Evolutionary conservation across 2,888 invertebrate genomes (phyloP).

Genomic region (Hirtodrosophila alboralis): DNA sequence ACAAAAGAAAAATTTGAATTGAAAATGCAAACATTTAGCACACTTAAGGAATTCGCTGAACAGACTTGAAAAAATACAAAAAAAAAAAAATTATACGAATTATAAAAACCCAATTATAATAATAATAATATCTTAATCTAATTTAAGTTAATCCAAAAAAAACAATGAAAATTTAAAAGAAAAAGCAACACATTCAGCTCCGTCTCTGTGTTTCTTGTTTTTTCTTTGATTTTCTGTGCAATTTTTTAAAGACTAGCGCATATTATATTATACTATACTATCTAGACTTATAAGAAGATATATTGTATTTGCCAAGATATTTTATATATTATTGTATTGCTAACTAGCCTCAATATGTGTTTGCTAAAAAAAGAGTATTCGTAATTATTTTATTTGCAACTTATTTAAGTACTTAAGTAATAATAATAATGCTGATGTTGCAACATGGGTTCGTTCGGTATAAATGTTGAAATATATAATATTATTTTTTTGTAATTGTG

Average conservation of each 20-base stretch:
- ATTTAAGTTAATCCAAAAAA: constrained; percentile 33
- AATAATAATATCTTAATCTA: constrained; percentile 26
- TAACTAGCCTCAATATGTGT: constrained; percentile 30
- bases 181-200: constrained; percentile 13
- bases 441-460: no score
- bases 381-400: constrained; percentile 48
- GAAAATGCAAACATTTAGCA: constrained; percentile 34
- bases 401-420: constrained; percentile 52
- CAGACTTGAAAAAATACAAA: constrained; percentile 67
- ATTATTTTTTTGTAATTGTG: no score
- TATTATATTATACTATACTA: constrained; percentile 47
- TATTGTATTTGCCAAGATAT: constrained; percentile 57
- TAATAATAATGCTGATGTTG: not conserved
- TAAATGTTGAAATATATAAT: no score
- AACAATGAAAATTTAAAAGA: no score
- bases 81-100: no score
- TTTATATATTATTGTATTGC: constrained; percentile 30
- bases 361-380: constrained; percentile 68
- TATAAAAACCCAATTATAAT: constrained; percentile 19
- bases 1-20: constrained; percentile 34
- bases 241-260: constrained; percentile 62
- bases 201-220: constrained; percentile 37
- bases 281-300: constrained; percentile 24
- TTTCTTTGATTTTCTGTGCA: constrained; percentile 51
- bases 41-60: constrained; percentile 64